Percentiles rank a stretch among this genome's conserved stretches.
These are phyloP conservation scores for Nephila pilipes DNA, from an alignment of 1,140 invertebrate genomes.

Conservation along the genomic window DNA sequence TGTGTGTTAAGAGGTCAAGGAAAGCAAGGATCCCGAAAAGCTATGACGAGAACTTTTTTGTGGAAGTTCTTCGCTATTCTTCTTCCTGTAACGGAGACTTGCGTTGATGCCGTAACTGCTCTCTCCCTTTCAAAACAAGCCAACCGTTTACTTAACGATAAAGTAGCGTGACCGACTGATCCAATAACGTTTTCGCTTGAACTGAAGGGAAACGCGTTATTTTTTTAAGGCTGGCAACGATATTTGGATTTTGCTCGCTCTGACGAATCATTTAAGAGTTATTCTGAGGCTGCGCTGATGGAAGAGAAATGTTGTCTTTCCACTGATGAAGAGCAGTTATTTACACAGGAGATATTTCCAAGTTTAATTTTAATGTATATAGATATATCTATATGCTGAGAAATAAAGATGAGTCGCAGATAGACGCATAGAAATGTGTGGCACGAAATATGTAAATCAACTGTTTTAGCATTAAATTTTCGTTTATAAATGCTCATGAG, in stretches of 20 bases:
- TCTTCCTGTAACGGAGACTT: conserved; percentile 6
- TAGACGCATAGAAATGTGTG: too few relatives aligned
- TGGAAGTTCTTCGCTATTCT: not conserved
- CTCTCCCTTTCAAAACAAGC: conserved; percentile 33
- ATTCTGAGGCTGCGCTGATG: too few relatives aligned
- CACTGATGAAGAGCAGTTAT: too few relatives aligned
- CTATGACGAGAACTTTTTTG: not conserved
- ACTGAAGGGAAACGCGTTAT: conserved; percentile 14
- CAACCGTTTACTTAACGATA: not conserved
- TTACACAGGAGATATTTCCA: too few relatives aligned
- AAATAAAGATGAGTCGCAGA: too few relatives aligned
- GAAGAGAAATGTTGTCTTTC: too few relatives aligned
- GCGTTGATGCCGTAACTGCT: not conserved
- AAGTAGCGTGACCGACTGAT: conserved; percentile 40
- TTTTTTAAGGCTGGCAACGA: conserved; percentile 78
- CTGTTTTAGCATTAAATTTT: too few relatives aligned
- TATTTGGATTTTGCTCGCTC: not conserved
- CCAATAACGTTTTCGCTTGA: not conserved
- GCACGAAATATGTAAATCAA: too few relatives aligned
- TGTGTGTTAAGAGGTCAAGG: conserved; percentile 10
- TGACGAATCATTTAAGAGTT: not conserved
- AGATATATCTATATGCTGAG: too few relatives aligned
- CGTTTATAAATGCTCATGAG: too few relatives aligned
- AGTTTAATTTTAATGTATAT: too few relatives aligned
- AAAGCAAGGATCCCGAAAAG: not conserved